Evolutionary conservation across 2,888 invertebrate genomes (phyloP).

Genomic region (Suillia variegata): DNA sequence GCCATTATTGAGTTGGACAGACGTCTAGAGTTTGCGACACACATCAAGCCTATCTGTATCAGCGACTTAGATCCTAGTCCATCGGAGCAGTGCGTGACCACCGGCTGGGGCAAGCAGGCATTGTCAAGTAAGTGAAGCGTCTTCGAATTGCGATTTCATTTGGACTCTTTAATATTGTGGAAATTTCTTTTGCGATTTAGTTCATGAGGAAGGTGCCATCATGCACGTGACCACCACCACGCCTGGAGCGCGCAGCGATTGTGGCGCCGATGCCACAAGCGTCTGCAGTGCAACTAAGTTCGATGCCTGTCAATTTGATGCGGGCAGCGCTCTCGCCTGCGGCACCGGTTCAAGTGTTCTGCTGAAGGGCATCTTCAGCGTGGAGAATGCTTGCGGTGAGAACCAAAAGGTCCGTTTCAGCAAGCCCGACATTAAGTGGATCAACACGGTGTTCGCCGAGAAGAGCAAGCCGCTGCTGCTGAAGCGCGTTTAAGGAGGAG

Average conservation of each 20-base stretch:
- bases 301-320: slow-evolving; percentile 80
- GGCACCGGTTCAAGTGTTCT: slow-evolving; percentile 71
- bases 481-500: slow-evolving; percentile 39
- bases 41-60: slow-evolving; percentile 77
- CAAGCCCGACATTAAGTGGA: slow-evolving; percentile 69
- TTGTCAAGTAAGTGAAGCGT: slow-evolving; percentile 71
- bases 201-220: slow-evolving; percentile 74
- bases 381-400: slow-evolving; percentile 73
- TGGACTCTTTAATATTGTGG: background rate
- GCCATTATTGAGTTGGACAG: slow-evolving; percentile 74
- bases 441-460: slow-evolving; percentile 52
- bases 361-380: slow-evolving; percentile 76
- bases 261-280: slow-evolving; percentile 48
- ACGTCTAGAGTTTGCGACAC: slow-evolving; percentile 69
- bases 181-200: too few species aligned
- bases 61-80: slow-evolving; percentile 66
- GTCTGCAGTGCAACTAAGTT: slow-evolving; percentile 73
- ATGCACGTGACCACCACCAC: slow-evolving; percentile 77
- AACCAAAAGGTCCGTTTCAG: slow-evolving; percentile 66
- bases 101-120: slow-evolving; percentile 83
- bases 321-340: slow-evolving; percentile 82
- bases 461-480: slow-evolving; percentile 49
- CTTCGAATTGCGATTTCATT: background rate
- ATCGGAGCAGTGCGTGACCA: slow-evolving; percentile 72
- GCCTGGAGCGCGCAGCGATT: slow-evolving; percentile 66